Percentiles rank a stretch among this genome's conserved stretches.
phyloP scores from a whole-genome alignment of 35 echinoderm and acorn worm genomes.

The Ptychodera flava region DNA sequence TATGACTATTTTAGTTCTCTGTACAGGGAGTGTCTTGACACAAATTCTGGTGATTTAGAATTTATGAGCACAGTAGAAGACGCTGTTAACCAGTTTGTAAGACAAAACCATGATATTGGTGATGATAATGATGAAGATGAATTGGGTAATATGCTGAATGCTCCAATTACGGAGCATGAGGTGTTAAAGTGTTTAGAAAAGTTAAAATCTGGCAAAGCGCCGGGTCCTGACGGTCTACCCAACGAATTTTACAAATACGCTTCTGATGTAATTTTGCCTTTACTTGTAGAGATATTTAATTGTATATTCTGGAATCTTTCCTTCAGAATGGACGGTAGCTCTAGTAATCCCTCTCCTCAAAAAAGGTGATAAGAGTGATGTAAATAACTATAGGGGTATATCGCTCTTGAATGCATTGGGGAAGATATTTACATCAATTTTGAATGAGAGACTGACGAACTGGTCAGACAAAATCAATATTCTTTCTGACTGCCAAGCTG shows the following conservation, averaged over 20 bases:
- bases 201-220: not conserved
- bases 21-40: not conserved
- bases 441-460: too few species aligned
- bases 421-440: not conserved
- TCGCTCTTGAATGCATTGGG: too few species aligned
- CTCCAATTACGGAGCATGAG: not conserved
- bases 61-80: not conserved
- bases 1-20: not conserved
- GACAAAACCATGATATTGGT: not conserved
- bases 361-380: not conserved
- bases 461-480: not conserved
- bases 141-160: not conserved
- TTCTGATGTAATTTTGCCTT: not conserved
- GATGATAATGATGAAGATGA: not conserved
- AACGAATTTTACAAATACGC: not conserved
- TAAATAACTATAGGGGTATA: too few species aligned
- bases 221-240: not conserved
- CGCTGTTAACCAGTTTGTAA: not conserved
- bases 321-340: not conserved
- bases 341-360: not conserved
- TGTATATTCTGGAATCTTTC: not conserved
- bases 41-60: not conserved
- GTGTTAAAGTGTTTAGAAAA: not conserved
- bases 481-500: not conserved
- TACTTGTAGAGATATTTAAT: not conserved